Evolutionary conservation across 2,797 vertebrate species (phyloP), one percentile per base, ranked within the genome.

Genomic region (Rhynchonycteris naso): DNA sequence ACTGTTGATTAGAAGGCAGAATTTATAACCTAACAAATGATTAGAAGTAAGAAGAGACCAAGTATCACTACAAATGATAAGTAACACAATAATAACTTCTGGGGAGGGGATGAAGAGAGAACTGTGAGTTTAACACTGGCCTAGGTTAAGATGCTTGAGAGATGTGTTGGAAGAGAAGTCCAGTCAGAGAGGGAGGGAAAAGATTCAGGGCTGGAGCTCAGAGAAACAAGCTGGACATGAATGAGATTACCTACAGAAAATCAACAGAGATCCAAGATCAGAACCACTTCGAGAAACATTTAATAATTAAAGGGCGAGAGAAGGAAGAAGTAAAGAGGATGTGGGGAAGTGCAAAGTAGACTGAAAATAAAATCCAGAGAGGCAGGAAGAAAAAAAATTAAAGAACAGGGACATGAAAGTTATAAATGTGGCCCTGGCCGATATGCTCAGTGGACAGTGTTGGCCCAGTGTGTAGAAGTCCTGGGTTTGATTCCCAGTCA

Each of bases 361-460:
- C 14, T 72, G 30, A 92, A 94, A 88, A 81, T 78, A 78, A 89
- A 95, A 82, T 68, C 74, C 38, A 93, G 78, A 76, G 21, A 82
- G 15, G 54, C 5, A 90, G 38, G 54, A 80, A 66, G 11, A 35
- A 24, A 82, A 90, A 33, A 3, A 63, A 95, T 35, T 7, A 89
- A 94, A 69, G 19, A 90, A 66, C 52, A 1, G 19, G 21, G 91
- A 47, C 33, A 80, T 30, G 21, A 88, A 94, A 65, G 35, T 93
- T 88, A 89, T 11, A 92, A 78, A 93, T 43, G 43, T 43, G 43
- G 43, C 43, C 43, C 3, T 43, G 43, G 43, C 43, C 43, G 43
- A 7, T 43, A 6, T 5, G 43, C 43, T 43, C 43, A 43, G 43
- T 43, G 43, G 43, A 43, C 43, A 43, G 43, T 43, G 43, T 43